Evolutionary conservation across 2,797 vertebrate genomes (phyloP), one percentile per base, ranked within the genome.

Genomic region (Aulostomus chinensis): DNA sequence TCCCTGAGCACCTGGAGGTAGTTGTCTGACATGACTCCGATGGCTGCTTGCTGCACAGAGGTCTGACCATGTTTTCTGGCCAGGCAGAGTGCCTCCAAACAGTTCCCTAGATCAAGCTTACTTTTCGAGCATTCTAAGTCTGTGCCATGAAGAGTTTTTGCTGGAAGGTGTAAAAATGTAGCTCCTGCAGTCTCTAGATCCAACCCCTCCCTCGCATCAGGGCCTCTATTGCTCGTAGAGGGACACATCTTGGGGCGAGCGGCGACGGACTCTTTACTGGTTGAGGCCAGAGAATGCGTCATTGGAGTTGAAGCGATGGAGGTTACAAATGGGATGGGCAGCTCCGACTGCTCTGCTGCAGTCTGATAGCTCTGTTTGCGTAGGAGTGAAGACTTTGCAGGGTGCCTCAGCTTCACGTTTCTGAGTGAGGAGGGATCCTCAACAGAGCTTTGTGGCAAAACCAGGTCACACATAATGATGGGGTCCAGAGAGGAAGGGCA

Each of bases 11-110:
- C 95, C 46, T 95, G 93, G 1, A 97, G 86, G 62, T 95, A 98
- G 86, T 98, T 94, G 74, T 93, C 88, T 0, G 95, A 96, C 96
- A 99, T 95, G 45, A 96, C 90, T 68, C 75, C 83, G 11, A 97
- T 93, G 34, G 92, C 93, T 0, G 93, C 92, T 21, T 92, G 81
- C 68, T 81, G 90, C 35, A 93, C 75, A 2, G 58, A 46, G 13
- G 51, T 36, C n/a, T 93, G 84, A 7, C 76, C 76, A n/a, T 85
- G 83, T n/a, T 84, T 93, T 83, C 96, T 95, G 68, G 95, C 95
- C 46, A 76, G 21, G 52, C 76, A 73, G 54, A 99, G 83, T 0
- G 83, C 85, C 62, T 96, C 89, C 0, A 87, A 88, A 81, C 96
- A 98, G 78, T 98, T 99, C 5, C 93, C 94, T 78, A 98, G 74